Evolutionary conservation across 1,140 invertebrate species (phyloP).

Genomic region (Ceratoteleas bidentatus): DNA sequence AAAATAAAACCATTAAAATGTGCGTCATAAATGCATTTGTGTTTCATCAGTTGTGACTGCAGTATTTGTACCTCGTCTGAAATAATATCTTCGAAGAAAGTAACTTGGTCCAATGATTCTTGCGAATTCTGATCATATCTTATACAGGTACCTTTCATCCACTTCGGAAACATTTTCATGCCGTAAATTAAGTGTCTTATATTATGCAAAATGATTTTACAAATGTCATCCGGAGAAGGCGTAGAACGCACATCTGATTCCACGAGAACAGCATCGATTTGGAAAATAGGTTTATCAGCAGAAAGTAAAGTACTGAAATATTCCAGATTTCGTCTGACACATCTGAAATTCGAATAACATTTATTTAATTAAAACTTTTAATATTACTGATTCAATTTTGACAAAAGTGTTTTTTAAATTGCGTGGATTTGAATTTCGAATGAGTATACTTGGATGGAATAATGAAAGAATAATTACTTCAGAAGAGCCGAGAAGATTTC

Average conservation of each 20-base stretch:
- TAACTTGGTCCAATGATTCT: slow-evolving; percentile 82
- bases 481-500: slow-evolving; percentile 87
- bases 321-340: slow-evolving; percentile 86
- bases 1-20: slow-evolving; percentile 3
- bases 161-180: slow-evolving; percentile 88
- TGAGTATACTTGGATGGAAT: too few relatives aligned
- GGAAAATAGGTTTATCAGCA: slow-evolving; percentile 85
- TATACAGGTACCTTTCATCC: slow-evolving; percentile 92
- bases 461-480: too few relatives aligned
- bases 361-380: slow-evolving; percentile 53
- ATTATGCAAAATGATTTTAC: slow-evolving; percentile 86
- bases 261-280: slow-evolving; percentile 88
- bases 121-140: slow-evolving; percentile 74
- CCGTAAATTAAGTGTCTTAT: slow-evolving; percentile 86
- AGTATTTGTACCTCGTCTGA: slow-evolving; percentile 78
- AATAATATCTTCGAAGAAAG: slow-evolving; percentile 90
- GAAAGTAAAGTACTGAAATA: slow-evolving; percentile 86
- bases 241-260: slow-evolving; percentile 88
- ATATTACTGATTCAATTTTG: slow-evolving; percentile 82
- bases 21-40: too few relatives aligned
- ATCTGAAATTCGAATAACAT: slow-evolving; percentile 76
- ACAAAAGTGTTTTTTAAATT: too few relatives aligned
- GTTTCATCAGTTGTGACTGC: background rate
- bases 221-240: slow-evolving; percentile 88
- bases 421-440: too few relatives aligned